Percentiles rank a stretch among this genome's conserved stretches.
phyloP scores from a whole-genome alignment of 1,140 invertebrate species.

The Aradophagus sp. region DNA sequence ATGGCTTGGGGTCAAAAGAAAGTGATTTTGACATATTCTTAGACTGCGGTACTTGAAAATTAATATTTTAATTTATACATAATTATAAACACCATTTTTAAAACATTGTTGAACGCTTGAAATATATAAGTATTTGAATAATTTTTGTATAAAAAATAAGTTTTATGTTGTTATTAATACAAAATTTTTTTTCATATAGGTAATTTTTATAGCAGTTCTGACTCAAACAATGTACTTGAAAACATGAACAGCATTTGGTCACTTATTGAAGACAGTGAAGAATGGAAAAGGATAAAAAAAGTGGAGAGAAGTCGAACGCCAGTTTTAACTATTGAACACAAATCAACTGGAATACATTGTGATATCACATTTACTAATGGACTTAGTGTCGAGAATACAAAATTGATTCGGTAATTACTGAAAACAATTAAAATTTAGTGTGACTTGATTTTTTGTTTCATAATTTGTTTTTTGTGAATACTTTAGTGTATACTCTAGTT shows the following conservation, averaged over 20 bases:
- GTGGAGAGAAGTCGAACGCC: constrained; percentile 69
- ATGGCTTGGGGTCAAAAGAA: constrained; percentile 65
- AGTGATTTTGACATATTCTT: constrained; percentile 76
- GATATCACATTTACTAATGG: constrained; percentile 78
- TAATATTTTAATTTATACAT: no score
- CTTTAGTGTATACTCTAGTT: no score
- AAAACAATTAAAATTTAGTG: constrained; percentile 68
- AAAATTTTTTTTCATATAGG: not conserved
- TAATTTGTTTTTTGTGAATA: constrained; percentile 1
- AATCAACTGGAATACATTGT: constrained; percentile 70
- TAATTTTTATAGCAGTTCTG: constrained; percentile 10
- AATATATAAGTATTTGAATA: no score
- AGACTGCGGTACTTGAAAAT: constrained; percentile 70
- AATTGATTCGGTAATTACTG: no score
- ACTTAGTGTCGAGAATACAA: constrained; percentile 76
- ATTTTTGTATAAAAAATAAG: no score
- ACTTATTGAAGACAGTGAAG: constrained; percentile 6
- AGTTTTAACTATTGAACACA: constrained; percentile 76
- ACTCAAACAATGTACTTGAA: constrained; percentile 3
- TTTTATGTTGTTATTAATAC: no score
- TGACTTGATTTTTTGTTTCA: not conserved
- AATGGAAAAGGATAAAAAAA: constrained; percentile 31
- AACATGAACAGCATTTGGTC: constrained; percentile 26
- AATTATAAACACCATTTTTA: no score
- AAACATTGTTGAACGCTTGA: no score